These are phyloP conservation scores for Cotesia vestalis DNA, from an alignment of 1,140 invertebrate genomes.

Conservation along the genomic window DNA sequence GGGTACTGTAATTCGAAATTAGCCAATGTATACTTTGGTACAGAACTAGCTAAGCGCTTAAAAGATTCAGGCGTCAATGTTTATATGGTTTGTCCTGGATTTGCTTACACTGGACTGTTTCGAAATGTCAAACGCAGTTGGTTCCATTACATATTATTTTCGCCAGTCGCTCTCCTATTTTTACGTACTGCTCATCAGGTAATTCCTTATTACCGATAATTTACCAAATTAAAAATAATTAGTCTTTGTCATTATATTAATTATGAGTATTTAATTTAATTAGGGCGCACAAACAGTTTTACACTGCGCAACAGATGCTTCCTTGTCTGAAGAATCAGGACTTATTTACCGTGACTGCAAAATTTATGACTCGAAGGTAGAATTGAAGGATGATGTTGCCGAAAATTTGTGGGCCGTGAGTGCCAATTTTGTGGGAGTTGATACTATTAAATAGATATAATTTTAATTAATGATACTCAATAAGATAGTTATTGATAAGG, in stretches of 20 bases:
- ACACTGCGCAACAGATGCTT: constrained; percentile 77
- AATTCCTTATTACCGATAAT: constrained; percentile 45
- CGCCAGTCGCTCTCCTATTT: constrained; percentile 75
- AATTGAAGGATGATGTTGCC: constrained; percentile 70
- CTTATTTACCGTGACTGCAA: constrained; percentile 79
- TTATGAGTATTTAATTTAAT: constrained; percentile 35
- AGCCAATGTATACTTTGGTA: constrained; percentile 77
- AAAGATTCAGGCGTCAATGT: constrained; percentile 73
- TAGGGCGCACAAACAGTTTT: constrained; percentile 81
- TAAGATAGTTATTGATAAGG: neutral
- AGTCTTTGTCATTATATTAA: constrained; percentile 5
- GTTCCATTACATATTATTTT: constrained; percentile 76
- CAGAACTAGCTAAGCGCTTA: constrained; percentile 70
- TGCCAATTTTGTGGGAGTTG: constrained; percentile 64
- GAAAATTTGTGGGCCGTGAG: constrained; percentile 77
- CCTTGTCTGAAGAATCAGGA: constrained; percentile 71
- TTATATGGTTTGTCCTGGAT: constrained; percentile 84
- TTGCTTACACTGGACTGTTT: constrained; percentile 81
- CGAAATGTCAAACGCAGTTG: constrained; percentile 74
- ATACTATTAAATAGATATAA: constrained; percentile 6
- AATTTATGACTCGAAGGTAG: constrained; percentile 71
- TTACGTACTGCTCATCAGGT: constrained; percentile 79
- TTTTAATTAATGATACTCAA: neutral
- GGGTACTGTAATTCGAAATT: constrained; percentile 85
- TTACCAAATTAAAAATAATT: constrained; percentile 2